phyloP scores from a whole-genome alignment of 2,797 vertebrate genomes.

The Sebastes nivosus region DNA sequence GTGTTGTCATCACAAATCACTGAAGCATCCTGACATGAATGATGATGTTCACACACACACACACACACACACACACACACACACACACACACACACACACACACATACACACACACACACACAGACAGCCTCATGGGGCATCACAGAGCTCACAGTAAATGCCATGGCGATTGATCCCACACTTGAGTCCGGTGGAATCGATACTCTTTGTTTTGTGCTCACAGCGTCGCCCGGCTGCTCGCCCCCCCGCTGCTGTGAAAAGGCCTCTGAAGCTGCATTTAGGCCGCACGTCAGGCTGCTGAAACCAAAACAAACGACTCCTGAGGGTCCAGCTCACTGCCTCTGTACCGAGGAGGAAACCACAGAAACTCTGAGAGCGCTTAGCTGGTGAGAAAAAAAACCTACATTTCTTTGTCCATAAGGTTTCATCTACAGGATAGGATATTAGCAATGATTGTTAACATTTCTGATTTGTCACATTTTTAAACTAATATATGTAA shows the following conservation, averaged over 20 bases:
- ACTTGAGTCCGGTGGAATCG: slow-evolving; percentile 45
- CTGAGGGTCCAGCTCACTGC: slow-evolving; percentile 7
- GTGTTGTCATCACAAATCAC: neutral
- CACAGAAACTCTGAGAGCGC: neutral
- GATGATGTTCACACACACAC: neutral
- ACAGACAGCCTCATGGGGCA: slow-evolving; percentile 8
- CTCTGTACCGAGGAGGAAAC: neutral
- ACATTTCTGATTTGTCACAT: no score
- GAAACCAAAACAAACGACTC: slow-evolving; percentile 30
- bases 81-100: neutral
- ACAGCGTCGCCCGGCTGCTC: neutral
- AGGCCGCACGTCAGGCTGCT: slow-evolving; percentile 9
- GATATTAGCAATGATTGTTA: no score
- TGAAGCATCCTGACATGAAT: slow-evolving; percentile 1
- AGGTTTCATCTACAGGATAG: neutral
- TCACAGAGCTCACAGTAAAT: slow-evolving; percentile 55
- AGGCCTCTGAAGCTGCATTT: slow-evolving; percentile 33
- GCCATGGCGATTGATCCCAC: slow-evolving; percentile 51
- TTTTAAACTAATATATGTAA: no score
- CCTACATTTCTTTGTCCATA: neutral
- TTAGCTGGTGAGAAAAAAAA: neutral
- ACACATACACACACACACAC: neutral
- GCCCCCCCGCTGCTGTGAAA: slow-evolving; percentile 22
- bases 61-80: neutral
- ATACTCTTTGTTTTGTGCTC: slow-evolving; percentile 64